A percentile compares a stretch with the other conserved stretches of the same genome.
Conservation (phyloP, 2,113 vertebrate species). For the Periophthalmodon schlosseri region DNA sequence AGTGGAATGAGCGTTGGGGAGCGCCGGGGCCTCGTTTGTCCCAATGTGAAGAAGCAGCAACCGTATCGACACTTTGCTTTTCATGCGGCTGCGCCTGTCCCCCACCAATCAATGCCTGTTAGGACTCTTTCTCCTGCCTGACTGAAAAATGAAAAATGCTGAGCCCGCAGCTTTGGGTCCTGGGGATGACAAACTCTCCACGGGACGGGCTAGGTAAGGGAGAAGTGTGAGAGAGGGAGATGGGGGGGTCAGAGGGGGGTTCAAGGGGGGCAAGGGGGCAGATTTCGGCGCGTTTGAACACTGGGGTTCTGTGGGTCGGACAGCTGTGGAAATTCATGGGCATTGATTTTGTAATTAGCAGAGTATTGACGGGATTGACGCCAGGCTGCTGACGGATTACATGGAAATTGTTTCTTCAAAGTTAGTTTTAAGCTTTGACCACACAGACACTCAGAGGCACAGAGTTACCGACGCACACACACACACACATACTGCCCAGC, state of each 20-base stretch:
- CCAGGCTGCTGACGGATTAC: slow-evolving; percentile 84
- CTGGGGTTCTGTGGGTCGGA: slow-evolving; percentile 70
- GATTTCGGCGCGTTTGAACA: slow-evolving; percentile 68
- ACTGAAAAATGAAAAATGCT: slow-evolving; percentile 75
- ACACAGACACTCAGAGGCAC: slow-evolving; percentile 16
- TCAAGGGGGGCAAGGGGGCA: slow-evolving; percentile 56
- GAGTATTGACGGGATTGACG: slow-evolving; percentile 87
- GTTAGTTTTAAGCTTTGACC: slow-evolving; percentile 69
- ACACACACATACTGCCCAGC: slow-evolving; percentile 29
- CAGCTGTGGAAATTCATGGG: slow-evolving; percentile 86
- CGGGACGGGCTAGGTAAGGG: slow-evolving; percentile 47
- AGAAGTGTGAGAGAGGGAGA: slow-evolving; percentile 65
- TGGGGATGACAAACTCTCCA: slow-evolving; percentile 69
- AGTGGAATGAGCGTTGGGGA: slow-evolving; percentile 77
- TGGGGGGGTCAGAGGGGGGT: slow-evolving; percentile 42
- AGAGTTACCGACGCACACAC: slow-evolving; percentile 9
- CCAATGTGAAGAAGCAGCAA: slow-evolving; percentile 74
- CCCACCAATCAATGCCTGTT: slow-evolving; percentile 74
- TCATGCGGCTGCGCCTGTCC: slow-evolving; percentile 67
- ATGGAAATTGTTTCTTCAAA: slow-evolving; percentile 87
- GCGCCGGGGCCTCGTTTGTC: slow-evolving; percentile 76
- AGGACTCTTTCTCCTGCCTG: slow-evolving; percentile 75
- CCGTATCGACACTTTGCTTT: slow-evolving; percentile 77
- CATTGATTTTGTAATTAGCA: slow-evolving; percentile 95
- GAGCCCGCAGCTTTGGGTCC: slow-evolving; percentile 64